phyloP scores from a whole-genome alignment of 2,888 invertebrate species.

The Coleophora flavipennella region DNA sequence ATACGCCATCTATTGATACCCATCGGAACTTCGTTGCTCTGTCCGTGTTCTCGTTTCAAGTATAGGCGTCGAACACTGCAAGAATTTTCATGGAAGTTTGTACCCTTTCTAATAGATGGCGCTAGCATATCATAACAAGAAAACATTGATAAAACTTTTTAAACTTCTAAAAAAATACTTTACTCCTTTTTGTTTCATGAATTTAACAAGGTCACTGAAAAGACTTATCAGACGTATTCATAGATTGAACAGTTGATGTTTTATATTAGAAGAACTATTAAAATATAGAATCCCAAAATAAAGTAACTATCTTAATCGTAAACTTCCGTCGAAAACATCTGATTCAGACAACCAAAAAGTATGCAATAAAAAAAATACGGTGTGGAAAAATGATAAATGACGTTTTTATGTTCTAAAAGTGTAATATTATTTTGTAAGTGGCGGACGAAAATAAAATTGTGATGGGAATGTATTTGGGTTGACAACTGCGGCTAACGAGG shows the following conservation, averaged over 20 bases:
- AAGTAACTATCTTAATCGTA: too few relatives aligned
- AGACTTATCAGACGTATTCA: too few relatives aligned
- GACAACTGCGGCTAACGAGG: constrained; percentile 50
- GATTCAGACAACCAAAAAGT: constrained; percentile 14
- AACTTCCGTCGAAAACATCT: constrained; percentile 18
- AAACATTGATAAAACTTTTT: background rate
- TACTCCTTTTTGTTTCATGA: too few relatives aligned
- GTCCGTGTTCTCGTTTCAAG: too few relatives aligned
- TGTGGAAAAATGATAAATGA: constrained; percentile 34
- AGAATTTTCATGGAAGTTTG: constrained; percentile 1
- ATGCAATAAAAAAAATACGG: constrained; percentile 6
- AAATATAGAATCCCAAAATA: too few relatives aligned
- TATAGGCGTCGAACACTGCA: too few relatives aligned
- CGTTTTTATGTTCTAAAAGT: constrained; percentile 33
- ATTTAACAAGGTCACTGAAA: too few relatives aligned
- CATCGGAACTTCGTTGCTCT: too few relatives aligned
- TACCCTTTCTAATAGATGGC: constrained; percentile 14
- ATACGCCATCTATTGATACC: too few relatives aligned
- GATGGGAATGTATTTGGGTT: constrained; percentile 30
- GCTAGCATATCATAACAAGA: constrained; percentile 1
- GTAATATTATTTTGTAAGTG: constrained; percentile 38
- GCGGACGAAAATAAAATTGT: constrained; percentile 47
- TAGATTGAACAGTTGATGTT: too few relatives aligned
- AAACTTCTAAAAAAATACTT: background rate
- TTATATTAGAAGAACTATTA: too few relatives aligned